These are phyloP conservation scores for Zaprionus camerounensis DNA, from an alignment of 1,140 invertebrate genomes.

Conservation along the genomic window DNA sequence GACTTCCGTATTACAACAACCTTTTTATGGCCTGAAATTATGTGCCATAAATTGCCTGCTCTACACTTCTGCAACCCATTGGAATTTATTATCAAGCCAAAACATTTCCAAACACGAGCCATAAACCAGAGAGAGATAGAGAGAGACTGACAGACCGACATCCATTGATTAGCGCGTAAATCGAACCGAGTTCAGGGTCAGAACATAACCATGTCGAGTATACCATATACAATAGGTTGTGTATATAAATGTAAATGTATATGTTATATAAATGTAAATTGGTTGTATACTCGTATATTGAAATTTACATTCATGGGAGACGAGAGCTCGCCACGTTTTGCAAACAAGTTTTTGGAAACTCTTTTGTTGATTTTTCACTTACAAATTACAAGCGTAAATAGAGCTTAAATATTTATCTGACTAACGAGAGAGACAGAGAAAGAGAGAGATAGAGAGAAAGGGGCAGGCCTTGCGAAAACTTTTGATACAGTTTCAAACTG, in stretches of 20 bases:
- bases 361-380: slow-evolving; percentile 62
- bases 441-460: background rate
- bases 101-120: background rate
- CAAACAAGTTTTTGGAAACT: slow-evolving; percentile 44
- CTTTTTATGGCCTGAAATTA: background rate
- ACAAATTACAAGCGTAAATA: slow-evolving; percentile 55
- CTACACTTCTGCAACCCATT: slow-evolving; percentile 17
- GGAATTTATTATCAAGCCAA: slow-evolving; percentile 37
- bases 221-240: slow-evolving; percentile 8
- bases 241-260: background rate
- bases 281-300: background rate
- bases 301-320: slow-evolving; percentile 48
- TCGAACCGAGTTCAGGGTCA: slow-evolving; percentile 66
- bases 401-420: slow-evolving; percentile 25
- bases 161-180: slow-evolving; percentile 72
- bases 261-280: slow-evolving; percentile 6
- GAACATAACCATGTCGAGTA: background rate
- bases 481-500: slow-evolving; percentile 22
- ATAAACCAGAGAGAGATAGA: background rate
- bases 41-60: slow-evolving; percentile 10
- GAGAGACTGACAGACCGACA: background rate
- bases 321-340: slow-evolving; percentile 9
- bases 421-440: background rate
- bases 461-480: background rate
- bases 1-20: slow-evolving; percentile 7